A percentile compares a stretch with the other conserved stretches of the same genome.
phyloP scores from a whole-genome alignment of 2,888 invertebrate species.

The Thysanoteuthis rhombus region DNA sequence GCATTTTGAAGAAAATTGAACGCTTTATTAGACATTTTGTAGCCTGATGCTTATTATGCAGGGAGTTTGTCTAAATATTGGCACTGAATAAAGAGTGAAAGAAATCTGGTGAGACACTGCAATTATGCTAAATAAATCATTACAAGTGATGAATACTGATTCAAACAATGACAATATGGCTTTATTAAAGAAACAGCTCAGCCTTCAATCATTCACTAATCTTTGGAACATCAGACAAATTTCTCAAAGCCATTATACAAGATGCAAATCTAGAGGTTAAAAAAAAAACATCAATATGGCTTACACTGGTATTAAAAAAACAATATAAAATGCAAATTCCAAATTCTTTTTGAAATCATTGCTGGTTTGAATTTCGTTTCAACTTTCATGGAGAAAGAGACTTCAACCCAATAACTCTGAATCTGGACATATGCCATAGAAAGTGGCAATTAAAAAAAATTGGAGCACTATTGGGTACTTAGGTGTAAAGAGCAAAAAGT shows the following conservation, averaged over 20 bases:
- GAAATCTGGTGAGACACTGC: not conserved
- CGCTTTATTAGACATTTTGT: not conserved
- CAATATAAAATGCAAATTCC: no score
- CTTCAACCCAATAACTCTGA: no score
- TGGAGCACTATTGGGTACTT: no score
- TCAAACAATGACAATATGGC: not conserved
- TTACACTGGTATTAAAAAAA: not conserved
- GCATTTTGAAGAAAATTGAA: not conserved
- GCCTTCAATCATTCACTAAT: not conserved
- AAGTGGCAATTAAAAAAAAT: no score
- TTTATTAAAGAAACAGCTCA: not conserved
- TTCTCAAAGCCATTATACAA: not conserved
- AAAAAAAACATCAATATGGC: not conserved
- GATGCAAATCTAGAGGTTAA: not conserved
- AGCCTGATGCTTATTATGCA: not conserved
- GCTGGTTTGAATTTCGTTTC: no score
- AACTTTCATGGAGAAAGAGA: no score
- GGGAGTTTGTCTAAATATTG: not conserved
- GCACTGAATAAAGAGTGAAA: not conserved
- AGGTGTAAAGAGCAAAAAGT: no score
- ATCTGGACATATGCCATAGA: no score
- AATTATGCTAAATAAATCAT: not conserved
- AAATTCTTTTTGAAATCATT: no score
- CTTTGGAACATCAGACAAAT: not conserved
- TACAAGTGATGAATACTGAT: not conserved